Conservation (phyloP, 2,113 vertebrate genomes). For the Ptilorrhoa leucosticta region DNA sequence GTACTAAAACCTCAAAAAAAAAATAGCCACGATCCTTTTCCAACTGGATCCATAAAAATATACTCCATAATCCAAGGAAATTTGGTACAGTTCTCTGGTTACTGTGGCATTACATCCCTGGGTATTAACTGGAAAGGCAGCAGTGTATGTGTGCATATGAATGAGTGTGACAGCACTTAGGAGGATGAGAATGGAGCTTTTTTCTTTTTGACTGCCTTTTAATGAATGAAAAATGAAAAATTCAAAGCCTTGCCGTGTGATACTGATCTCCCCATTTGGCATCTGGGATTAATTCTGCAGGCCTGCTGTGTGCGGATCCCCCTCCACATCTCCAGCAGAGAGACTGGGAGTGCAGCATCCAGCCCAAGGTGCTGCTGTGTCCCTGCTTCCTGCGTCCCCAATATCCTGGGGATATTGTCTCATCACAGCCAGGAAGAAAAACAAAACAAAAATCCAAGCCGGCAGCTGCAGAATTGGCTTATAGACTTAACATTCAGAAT, state of each 20-base stretch:
- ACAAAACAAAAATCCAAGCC: background rate
- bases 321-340: background rate
- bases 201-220: background rate
- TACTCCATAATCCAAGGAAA: background rate
- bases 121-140: background rate
- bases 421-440: background rate
- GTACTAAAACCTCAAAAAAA: background rate
- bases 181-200: background rate
- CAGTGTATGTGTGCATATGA: background rate
- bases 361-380: background rate
- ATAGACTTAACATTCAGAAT: background rate
- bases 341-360: background rate
- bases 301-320: background rate
- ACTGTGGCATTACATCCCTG: background rate
- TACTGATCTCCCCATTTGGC: background rate
- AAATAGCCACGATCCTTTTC: background rate
- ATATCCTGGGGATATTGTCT: background rate
- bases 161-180: background rate
- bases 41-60: background rate
- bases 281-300: background rate
- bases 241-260: background rate
- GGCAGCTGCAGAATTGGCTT: background rate
- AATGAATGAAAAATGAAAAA: slow-evolving; percentile 24
- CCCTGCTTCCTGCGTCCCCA: background rate
- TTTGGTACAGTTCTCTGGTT: background rate